Conservation (phyloP, 2,113 vertebrate species). For the Ptilonorhynchus violaceus region DNA sequence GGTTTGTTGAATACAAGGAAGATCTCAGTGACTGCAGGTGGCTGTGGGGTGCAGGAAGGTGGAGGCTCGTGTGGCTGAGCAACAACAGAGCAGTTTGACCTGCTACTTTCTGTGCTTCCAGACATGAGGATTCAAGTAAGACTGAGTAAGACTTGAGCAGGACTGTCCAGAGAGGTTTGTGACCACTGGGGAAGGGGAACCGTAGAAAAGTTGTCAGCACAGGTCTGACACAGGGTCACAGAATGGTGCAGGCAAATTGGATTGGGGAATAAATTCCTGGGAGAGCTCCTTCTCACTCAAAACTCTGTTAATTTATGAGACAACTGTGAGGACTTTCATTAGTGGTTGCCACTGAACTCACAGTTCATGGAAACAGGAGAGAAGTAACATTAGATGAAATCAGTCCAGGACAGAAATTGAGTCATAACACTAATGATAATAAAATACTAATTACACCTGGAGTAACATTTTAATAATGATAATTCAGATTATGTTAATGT, state of each 20-base stretch:
- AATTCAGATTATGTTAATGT: constrained; percentile 58
- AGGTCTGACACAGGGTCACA: not conserved
- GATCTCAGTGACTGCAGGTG: not conserved
- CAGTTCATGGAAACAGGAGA: not conserved
- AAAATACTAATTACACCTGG: constrained; percentile 52
- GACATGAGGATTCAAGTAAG: too few relatives aligned
- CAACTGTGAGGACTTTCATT: not conserved
- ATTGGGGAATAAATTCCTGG: not conserved
- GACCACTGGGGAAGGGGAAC: rapidly evolving
- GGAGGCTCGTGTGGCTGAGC: rapidly evolving
- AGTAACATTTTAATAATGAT: constrained; percentile 57
- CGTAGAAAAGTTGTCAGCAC: not conserved
- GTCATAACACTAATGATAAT: constrained; percentile 14
- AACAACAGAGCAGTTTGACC: not conserved
- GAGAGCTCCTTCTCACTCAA: not conserved
- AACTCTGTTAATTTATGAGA: not conserved
- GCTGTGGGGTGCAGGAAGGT: not conserved
- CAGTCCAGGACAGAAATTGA: constrained; percentile 4
- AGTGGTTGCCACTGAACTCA: not conserved
- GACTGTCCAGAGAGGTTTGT: not conserved
- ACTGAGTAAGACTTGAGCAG: not conserved
- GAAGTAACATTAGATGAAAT: not conserved
- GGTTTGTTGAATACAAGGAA: not conserved
- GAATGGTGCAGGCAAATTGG: not conserved
- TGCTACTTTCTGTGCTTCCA: not conserved